Evolutionary conservation across 2,113 vertebrate species (phyloP), one percentile per base, ranked within the genome.

Genomic region (Miniopterus natalensis): DNA sequence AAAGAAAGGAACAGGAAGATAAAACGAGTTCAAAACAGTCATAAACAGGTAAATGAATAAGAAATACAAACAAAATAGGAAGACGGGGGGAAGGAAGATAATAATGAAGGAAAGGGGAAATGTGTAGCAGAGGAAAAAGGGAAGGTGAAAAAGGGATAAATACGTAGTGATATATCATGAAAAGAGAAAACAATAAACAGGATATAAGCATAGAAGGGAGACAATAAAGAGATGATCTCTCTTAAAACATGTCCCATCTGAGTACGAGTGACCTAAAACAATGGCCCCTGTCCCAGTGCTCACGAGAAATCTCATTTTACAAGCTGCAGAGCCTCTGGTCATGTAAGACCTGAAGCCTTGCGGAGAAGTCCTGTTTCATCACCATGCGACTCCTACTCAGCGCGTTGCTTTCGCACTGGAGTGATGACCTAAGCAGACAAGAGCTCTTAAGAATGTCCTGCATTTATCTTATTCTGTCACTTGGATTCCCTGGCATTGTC

Each of bases 41-140:
- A 81, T 18, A 63, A 66, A 90, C 31, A 81, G 90, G n/a, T 42
- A 84, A 73, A 83, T 68, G 49, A 79, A 40, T 92, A 79, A 83
- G 55, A 93, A 93, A 87, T 78, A 93, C 73, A 95, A 95, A 88
- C 20, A 94, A 84, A 96, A 93, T 63, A 21, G 40, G 75, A 85
- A 78, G 31, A 45, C 36, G 25, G 3, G 57, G 45, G 27, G 21
- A 49, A 31, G 63, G 45, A 49, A 73, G 15, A 11, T 53, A 94
- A 93, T 45, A 61, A 87, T 29, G 27, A 90, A 73, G 45, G 66
- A 12, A 59, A 65, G 73, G 74, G 45, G 66, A 77, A 85, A 78
- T 21, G 49, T 3, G 29, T 11, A 93, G 83, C 42, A 79, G 90
- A 90, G 45, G 70, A 36, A 57, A 92, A 92, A 42, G 7, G 75